Evolutionary conservation across 64 coral and sea anemone species (phyloP).

Genomic region (Platygyra sinensis): DNA sequence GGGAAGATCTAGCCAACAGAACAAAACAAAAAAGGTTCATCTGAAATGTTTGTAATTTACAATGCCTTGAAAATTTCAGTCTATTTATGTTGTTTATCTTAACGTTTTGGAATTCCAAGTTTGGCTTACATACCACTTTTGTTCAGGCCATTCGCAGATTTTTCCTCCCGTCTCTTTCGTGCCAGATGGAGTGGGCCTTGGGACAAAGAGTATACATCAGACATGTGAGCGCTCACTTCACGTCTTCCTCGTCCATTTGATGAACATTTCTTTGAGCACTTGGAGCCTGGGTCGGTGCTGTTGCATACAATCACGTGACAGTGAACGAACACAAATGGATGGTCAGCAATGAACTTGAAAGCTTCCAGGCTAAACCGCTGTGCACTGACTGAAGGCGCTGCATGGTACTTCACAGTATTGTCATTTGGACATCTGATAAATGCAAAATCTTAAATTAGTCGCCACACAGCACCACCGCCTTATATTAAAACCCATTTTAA

Average conservation of each 20-base stretch:
- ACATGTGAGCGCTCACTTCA: not conserved
- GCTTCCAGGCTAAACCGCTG: conserved; percentile 59
- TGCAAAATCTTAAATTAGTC: not conserved
- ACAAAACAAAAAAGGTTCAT: too few species aligned
- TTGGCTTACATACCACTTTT: not conserved
- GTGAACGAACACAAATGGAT: conserved; percentile 50
- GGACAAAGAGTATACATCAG: conserved; percentile 13
- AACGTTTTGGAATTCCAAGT: not conserved
- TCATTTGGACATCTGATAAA: conserved; percentile 44
- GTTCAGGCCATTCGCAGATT: not conserved
- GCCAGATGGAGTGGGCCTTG: conserved; percentile 3
- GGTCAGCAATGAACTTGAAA: conserved; percentile 57
- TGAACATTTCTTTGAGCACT: conserved; percentile 43
- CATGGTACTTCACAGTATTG: conserved; percentile 21
- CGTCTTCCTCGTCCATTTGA: conserved; percentile 39
- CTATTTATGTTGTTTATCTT: too few species aligned
- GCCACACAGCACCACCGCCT: too few species aligned
- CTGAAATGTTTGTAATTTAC: too few species aligned
- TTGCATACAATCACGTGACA: conserved; percentile 61
- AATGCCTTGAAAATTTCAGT: too few species aligned
- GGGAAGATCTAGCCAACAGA: too few species aligned
- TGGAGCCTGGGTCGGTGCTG: conserved; percentile 3
- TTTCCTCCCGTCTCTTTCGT: not conserved
- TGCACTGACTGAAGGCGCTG: not conserved
- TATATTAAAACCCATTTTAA: too few species aligned